Conservation (phyloP, 2,888 invertebrate species). For the Cheilosia impressa region DNA sequence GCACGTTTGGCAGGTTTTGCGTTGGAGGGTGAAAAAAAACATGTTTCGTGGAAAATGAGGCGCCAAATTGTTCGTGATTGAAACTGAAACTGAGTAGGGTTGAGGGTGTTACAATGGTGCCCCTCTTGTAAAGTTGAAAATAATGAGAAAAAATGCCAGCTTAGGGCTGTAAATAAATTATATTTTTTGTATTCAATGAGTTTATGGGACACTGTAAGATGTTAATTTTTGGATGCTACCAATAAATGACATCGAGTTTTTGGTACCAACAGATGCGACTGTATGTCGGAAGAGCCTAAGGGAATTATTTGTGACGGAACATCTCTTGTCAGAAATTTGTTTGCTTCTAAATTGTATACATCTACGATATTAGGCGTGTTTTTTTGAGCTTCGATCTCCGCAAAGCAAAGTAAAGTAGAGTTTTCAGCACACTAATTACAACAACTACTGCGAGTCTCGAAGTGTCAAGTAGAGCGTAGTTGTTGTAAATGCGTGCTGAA, state of each 20-base stretch:
- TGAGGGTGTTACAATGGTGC: neutral
- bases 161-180: neutral
- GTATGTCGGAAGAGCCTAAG: neutral
- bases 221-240: neutral
- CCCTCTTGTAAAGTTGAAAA: neutral
- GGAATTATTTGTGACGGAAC: too few species aligned
- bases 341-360: too few species aligned
- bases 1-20: neutral
- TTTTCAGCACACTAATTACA: too few species aligned
- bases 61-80: constrained; percentile 27
- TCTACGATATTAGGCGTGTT: too few species aligned
- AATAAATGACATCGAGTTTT: neutral
- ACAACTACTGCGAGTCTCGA: too few species aligned
- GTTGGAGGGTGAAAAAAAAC: constrained; percentile 9
- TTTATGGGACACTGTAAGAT: neutral
- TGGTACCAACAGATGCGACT: neutral
- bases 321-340: too few species aligned
- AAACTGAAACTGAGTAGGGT: constrained; percentile 1
- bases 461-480: too few species aligned
- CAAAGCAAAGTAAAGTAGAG: too few species aligned
- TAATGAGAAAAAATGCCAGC: neutral
- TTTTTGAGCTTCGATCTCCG: too few species aligned
- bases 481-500: too few species aligned
- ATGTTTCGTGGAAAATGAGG: constrained; percentile 20
- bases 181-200: neutral